Evolutionary conservation across 2,888 invertebrate genomes (phyloP).

Genomic region (Meteorus cinctellus): DNA sequence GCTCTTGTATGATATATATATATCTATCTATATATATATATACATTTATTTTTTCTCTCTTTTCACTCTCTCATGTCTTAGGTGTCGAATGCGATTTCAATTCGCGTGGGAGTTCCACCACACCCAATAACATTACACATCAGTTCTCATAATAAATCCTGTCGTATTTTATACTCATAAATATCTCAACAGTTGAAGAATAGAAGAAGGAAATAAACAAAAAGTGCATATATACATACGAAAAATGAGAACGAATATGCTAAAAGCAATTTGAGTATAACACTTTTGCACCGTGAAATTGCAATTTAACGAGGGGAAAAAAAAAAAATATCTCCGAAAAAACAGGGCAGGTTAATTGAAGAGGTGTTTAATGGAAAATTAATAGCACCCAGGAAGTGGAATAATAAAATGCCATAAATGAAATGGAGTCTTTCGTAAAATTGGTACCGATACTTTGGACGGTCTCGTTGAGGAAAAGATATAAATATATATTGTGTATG

Average conservation of each 20-base stretch:
- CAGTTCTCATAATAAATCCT: conserved; percentile 37
- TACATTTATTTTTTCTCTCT: conserved; percentile 12
- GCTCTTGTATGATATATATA: conserved; percentile 16
- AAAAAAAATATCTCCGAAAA: not conserved
- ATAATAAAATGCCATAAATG: conserved; percentile 10
- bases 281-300: not conserved
- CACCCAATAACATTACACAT: conserved; percentile 37
- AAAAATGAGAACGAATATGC: not conserved
- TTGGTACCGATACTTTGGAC: conserved; percentile 33
- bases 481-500: not conserved
- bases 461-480: not conserved
- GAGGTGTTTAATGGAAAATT: conserved; percentile 15
- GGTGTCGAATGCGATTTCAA: conserved; percentile 46
- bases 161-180: conserved; percentile 25
- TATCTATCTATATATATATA: conserved; percentile 17
- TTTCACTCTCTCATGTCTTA: conserved; percentile 14
- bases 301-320: not conserved
- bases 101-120: conserved; percentile 45
- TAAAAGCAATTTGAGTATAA: not conserved
- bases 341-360: not conserved
- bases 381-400: conserved; percentile 1
- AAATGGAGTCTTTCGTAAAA: conserved; percentile 19
- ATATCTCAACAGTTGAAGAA: conserved; percentile 14
- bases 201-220: not conserved
- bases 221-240: not conserved